Evolutionary conservation across 2,888 invertebrate genomes (phyloP).

Genomic region (Linnaemya vulpina): DNA sequence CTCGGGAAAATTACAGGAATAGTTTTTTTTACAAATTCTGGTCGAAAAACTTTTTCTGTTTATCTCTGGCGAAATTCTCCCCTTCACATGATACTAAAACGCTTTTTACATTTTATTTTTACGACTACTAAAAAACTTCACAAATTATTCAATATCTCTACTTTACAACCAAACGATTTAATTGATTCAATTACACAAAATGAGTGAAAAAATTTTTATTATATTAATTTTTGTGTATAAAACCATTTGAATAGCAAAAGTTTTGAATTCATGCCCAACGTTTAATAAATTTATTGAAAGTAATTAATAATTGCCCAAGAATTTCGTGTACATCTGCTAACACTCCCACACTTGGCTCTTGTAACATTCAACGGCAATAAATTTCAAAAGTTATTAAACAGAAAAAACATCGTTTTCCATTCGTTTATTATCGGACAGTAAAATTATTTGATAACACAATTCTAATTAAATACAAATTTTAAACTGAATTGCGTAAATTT

Average conservation of each 20-base stretch:
- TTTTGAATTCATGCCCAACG: background rate
- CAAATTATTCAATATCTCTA: no score
- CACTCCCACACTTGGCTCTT: constrained; percentile 1
- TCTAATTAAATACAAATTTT: constrained; percentile 15
- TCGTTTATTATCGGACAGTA: background rate
- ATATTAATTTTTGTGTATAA: no score
- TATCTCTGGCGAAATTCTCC: background rate
- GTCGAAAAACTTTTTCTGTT: background rate
- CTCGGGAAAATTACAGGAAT: background rate
- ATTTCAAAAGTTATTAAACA: constrained; percentile 16
- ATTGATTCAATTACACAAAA: no score
- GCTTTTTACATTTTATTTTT: no score
- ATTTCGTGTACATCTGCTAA: constrained; percentile 15
- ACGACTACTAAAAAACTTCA: no score
- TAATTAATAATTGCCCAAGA: background rate
- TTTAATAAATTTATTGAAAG: background rate
- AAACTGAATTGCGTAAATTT: background rate
- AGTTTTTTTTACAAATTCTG: background rate
- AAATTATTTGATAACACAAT: constrained; percentile 15
- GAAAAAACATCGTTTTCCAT: background rate
- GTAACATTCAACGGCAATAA: constrained; percentile 1
- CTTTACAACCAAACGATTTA: no score
- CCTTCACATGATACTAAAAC: no score
- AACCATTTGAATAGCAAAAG: no score
- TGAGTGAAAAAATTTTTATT: no score